Evolutionary conservation across 2,797 vertebrate genomes (phyloP).

Genomic region (Scolopax rusticola): DNA sequence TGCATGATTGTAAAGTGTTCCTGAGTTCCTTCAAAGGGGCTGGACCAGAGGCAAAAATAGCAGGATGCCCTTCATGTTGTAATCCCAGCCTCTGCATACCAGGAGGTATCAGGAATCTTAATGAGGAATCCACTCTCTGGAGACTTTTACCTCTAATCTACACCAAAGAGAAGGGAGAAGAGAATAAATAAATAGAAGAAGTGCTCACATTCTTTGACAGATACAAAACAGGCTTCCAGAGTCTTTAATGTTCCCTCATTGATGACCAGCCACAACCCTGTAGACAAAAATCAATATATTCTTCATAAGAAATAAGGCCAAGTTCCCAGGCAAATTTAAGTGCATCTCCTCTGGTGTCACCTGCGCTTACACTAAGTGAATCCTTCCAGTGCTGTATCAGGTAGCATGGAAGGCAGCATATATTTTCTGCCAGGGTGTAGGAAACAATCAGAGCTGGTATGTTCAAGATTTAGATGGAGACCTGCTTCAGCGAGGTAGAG

Average conservation of each 20-base stretch:
- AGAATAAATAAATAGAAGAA: constrained; percentile 34
- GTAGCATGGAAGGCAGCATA: not conserved
- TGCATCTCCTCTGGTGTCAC: not conserved
- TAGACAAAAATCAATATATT: not conserved
- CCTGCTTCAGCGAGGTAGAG: not conserved
- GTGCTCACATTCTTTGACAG: not conserved
- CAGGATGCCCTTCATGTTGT: constrained; percentile 57
- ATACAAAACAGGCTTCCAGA: not conserved
- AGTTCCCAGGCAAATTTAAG: not conserved
- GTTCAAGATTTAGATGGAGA: not conserved
- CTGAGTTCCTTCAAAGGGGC: constrained; percentile 44
- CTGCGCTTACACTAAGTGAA: not conserved
- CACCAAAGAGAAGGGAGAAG: not conserved
- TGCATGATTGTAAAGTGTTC: not conserved
- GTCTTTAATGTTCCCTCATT: not conserved
- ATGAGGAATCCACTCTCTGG: not conserved
- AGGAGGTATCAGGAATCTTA: not conserved
- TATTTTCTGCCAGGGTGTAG: not conserved
- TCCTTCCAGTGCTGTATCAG: not conserved
- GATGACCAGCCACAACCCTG: not conserved
- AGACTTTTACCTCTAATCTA: constrained; percentile 23
- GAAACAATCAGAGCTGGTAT: not conserved
- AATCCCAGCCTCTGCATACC: not conserved
- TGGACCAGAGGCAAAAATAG: constrained; percentile 52
- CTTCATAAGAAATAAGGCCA: not conserved